Evolutionary conservation across 1,140 invertebrate genomes (phyloP).

Genomic region (Dysdera silvatica): DNA sequence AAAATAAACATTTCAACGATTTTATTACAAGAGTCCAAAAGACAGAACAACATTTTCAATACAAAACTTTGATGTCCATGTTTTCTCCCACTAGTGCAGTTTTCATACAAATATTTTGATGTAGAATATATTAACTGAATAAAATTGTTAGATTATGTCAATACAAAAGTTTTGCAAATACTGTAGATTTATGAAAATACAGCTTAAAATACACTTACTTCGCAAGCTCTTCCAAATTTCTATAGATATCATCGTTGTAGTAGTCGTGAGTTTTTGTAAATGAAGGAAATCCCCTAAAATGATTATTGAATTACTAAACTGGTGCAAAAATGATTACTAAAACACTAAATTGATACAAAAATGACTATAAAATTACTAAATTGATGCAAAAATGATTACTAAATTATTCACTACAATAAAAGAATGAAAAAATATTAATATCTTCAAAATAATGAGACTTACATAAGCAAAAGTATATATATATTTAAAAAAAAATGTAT

Average conservation of each 20-base stretch:
- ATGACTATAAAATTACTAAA: neutral
- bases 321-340: neutral
- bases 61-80: neutral
- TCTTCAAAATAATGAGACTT: neutral
- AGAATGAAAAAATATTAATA: neutral
- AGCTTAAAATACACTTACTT: conserved; percentile 40
- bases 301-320: neutral
- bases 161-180: neutral
- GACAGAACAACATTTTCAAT: neutral
- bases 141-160: neutral
- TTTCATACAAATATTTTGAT: neutral
- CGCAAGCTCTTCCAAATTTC: conserved; percentile 47
- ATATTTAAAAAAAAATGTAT: neutral
- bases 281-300: conserved; percentile 47
- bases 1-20: neutral
- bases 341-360: neutral
- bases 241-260: conserved; percentile 50
- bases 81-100: neutral
- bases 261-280: conserved; percentile 35
- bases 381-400: neutral
- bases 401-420: neutral
- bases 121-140: neutral
- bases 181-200: neutral
- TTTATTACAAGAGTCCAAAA: neutral
- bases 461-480: neutral